Evolutionary conservation across 2,888 invertebrate genomes (phyloP), one percentile per base, ranked within the genome.

Genomic region (Villa cingulata): DNA sequence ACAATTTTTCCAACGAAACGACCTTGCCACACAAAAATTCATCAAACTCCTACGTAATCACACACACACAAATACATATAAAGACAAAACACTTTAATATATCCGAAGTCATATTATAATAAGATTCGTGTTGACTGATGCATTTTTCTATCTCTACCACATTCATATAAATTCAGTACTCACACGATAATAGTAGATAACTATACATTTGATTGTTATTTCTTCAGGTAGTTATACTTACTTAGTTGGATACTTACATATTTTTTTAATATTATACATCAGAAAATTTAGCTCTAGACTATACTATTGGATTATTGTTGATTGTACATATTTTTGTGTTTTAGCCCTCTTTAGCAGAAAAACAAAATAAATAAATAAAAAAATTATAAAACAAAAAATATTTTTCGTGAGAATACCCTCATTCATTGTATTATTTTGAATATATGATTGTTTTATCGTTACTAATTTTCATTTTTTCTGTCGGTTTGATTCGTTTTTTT

Each of bases 21-120:
- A 50, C 52, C 52, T 52, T 52, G 50, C 50, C 46, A 48, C 46
- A 43, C 3, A 17, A 17, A 17, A 16, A 17, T 37, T 37, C 16
- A 12, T 37, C 16, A 43, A 48, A 43, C 32, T 48, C 43, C 34
- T 38, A 46, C 37, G 12, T 12, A 32, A 32, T 32, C 9, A 32
- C 9, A n/a, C n/a, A n/a, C n/a, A n/a, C n/a, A n/a, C n/a, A n/a
- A n/a, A n/a, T n/a, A n/a, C n/a, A n/a, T n/a, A n/a, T n/a, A n/a
- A n/a, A n/a, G n/a, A n/a, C n/a, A n/a, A n/a, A n/a, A n/a, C n/a
- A n/a, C n/a, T n/a, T n/a, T n/a, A n/a, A n/a, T n/a, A n/a, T n/a
- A n/a, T n/a, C n/a, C n/a, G n/a, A n/a, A n/a, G n/a, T n/a, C n/a
- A n/a, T n/a, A n/a, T n/a, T n/a, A n/a, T n/a, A n/a, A n/a, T n/a